Percentiles rank a stretch among this genome's conserved stretches.
These are phyloP conservation scores for Carpatolechia fugitivella DNA, from an alignment of 2,888 invertebrate species.

Conservation along the genomic window DNA sequence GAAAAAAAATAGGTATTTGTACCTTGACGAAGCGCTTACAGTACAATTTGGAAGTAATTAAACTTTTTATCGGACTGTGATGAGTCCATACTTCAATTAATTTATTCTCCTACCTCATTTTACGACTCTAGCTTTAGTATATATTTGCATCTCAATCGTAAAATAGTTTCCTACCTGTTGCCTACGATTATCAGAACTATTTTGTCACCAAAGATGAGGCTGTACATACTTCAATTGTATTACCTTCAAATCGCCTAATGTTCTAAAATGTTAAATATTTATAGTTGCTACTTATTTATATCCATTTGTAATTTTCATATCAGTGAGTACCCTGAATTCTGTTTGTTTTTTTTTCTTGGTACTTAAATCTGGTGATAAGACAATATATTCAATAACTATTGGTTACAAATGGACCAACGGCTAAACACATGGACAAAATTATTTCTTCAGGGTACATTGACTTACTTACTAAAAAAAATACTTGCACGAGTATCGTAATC, in stretches of 20 bases:
- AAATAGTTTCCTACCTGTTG: slow-evolving; percentile 34
- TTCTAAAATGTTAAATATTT: slow-evolving; percentile 15
- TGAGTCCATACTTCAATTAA: slow-evolving; percentile 42
- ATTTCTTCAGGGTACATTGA: not conserved
- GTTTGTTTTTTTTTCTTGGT: slow-evolving; percentile 24
- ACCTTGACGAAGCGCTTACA: not conserved
- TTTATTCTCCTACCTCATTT: slow-evolving; percentile 74
- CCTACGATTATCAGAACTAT: slow-evolving; percentile 45
- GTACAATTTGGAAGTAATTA: not conserved
- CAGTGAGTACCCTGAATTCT: slow-evolving; percentile 53
- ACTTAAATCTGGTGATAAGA: slow-evolving; percentile 52
- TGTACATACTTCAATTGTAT: slow-evolving; percentile 44
- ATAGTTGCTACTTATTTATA: slow-evolving; percentile 13
- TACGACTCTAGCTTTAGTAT: slow-evolving; percentile 60
- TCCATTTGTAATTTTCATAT: slow-evolving; percentile 51
- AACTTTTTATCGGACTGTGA: slow-evolving; percentile 33
- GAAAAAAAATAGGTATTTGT: not conserved
- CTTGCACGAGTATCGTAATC: too few relatives aligned
- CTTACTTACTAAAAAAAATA: not conserved
- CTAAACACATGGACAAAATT: not conserved
- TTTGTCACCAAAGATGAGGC: slow-evolving; percentile 71
- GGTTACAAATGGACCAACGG: not conserved
- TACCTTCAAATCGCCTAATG: slow-evolving; percentile 34
- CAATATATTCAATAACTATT: slow-evolving; percentile 44
- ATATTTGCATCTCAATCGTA: slow-evolving; percentile 43